Evolutionary conservation across 2,797 vertebrate genomes (phyloP), one percentile per base, ranked within the genome.

Genomic region (Sebastes trivittatus): DNA sequence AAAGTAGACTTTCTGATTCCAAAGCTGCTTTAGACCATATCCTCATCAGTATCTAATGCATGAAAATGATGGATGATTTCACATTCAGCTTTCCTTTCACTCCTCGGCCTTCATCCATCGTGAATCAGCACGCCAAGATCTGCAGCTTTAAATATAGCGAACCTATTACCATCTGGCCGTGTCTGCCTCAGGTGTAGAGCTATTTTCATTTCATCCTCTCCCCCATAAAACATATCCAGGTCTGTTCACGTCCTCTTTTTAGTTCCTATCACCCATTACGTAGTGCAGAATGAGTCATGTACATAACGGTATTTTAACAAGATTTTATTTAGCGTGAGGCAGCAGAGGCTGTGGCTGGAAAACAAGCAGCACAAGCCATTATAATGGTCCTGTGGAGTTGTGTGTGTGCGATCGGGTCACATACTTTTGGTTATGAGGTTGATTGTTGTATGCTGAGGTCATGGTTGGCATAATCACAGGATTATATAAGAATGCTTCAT

Each of bases 401-500:
- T 78, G 81, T 83, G 86, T 83, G 86, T 25, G 18, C 46, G 73
- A 82, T 80, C 64, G 84, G 89, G 83, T 93, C 91, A 80, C 81
- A 90, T 91, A 85, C 78, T 89, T 86, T 30, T 89, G 84, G 81
- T 89, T 87, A 81, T 82, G 90, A 83, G 89, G 84, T 83, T 70
- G 85, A 89, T 86, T 88, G 77, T 75, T 88, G 78, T 81, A 66
- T 23, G 38, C 71, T 92, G 89, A 94, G 84, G 84, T 93, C 88
- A 92, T 83, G 67, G 76, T 88, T 89, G 91, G 86, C 89, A 85
- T 88, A 86, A 80, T 86, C 52, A 65, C 82, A 81, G 64, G 86
- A 81, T 93, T 92, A 88, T 85, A 81, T 88, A 90, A 93, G 84
- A 85, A 90, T 71, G 83, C 77, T 85, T 89, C 36, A 58, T 84